A percentile compares a stretch with the other conserved stretches of the same genome.
Evolutionary conservation across 2,888 invertebrate species (phyloP).

Genomic region (Caenorhabditis afra): DNA sequence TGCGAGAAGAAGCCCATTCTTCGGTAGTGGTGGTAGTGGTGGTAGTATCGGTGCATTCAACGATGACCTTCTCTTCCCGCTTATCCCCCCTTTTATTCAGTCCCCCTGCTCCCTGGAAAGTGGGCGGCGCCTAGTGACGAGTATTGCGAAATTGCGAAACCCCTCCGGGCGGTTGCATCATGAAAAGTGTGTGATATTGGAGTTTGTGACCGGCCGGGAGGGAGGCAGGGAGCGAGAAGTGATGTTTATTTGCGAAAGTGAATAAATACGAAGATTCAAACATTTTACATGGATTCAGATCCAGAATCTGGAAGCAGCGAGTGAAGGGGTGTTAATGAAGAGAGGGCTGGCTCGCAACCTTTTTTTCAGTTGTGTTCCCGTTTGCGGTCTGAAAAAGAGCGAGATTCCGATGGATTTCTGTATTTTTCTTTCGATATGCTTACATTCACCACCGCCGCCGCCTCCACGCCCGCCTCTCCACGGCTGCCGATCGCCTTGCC

Average conservation of each 20-base stretch:
- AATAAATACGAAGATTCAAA: no score
- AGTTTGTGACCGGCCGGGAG: constrained; percentile 21
- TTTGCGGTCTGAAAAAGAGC: constrained; percentile 4
- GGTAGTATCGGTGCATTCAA: neutral
- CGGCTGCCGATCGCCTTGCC: constrained; percentile 13
- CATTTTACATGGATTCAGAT: no score
- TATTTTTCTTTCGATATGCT: no score
- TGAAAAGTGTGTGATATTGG: constrained; percentile 8
- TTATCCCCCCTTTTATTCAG: neutral
- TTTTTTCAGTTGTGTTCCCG: constrained; percentile 1
- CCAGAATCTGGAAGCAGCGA: no score
- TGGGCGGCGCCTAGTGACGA: constrained; percentile 24
- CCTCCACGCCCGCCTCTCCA: constrained; percentile 18
- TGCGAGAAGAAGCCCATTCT: constrained; percentile 52
- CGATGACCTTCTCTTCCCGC: constrained; percentile 9
- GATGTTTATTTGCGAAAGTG: constrained; percentile 2
- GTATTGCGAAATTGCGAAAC: constrained; percentile 43
- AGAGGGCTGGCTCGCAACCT: no score
- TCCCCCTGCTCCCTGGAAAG: no score
- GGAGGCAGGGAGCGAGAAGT: neutral
- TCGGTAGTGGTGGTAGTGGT: neutral
- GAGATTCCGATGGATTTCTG: neutral
- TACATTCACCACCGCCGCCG: neutral
- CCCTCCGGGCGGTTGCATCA: constrained; percentile 5
- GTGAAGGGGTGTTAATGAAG: no score